Conservation (phyloP, 1,140 invertebrate species). For the Caenorhabditis tropicalis region DNA sequence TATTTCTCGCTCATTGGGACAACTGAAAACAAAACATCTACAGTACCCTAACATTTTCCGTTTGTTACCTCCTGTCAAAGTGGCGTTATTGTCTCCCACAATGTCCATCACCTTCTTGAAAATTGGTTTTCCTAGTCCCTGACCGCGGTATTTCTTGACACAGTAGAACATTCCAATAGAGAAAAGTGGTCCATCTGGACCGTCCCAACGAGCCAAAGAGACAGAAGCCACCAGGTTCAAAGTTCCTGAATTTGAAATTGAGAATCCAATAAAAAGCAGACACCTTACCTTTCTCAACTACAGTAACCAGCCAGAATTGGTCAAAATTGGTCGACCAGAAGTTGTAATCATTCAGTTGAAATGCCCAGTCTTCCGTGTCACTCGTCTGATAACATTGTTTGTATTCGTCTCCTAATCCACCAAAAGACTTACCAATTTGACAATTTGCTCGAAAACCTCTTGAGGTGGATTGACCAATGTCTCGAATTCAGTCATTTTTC, state of each 20-base stretch:
- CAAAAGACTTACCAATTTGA: background rate
- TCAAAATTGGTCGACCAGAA: constrained; percentile 1
- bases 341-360: constrained; percentile 1
- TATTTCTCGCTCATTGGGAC: constrained; percentile 5
- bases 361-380: background rate
- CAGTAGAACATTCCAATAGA: constrained; percentile 10
- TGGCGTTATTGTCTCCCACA: background rate
- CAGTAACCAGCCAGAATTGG: background rate
- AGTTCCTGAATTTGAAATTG: too few relatives aligned
- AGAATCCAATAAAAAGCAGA: too few relatives aligned
- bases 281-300: background rate
- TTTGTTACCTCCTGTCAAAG: constrained; percentile 15
- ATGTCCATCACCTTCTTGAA: constrained; percentile 25
- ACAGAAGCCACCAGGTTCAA: background rate
- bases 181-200: background rate
- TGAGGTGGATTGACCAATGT: constrained; percentile 19
- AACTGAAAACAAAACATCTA: background rate
- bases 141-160: background rate
- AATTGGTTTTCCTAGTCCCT: background rate
- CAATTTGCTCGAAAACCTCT: constrained; percentile 27
- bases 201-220: constrained; percentile 21
- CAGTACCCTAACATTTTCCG: background rate
- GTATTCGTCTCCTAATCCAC: background rate
- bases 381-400: background rate
- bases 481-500: constrained; percentile 10